Evolutionary conservation across 2,797 vertebrate genomes (phyloP).

Genomic region (Manis crassicaudata): DNA sequence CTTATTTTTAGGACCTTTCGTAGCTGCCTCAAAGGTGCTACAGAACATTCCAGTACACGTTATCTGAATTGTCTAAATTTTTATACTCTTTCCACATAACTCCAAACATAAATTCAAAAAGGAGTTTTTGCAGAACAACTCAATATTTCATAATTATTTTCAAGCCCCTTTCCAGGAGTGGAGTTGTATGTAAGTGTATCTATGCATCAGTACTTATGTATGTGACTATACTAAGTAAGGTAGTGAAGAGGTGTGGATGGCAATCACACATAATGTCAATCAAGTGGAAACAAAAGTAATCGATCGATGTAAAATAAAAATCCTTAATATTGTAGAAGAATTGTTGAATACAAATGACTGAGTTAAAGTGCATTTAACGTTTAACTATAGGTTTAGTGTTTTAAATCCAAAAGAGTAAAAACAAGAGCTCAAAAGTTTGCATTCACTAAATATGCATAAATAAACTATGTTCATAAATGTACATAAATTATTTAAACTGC

Average conservation of each 20-base stretch:
- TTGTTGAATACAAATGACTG: neutral
- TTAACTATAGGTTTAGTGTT: neutral
- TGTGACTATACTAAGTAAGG: neutral
- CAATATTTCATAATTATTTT: neutral
- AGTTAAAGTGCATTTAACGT: neutral
- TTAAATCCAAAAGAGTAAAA: neutral
- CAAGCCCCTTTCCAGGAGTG: neutral
- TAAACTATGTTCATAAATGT: neutral
- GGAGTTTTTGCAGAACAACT: neutral
- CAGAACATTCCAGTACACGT: neutral
- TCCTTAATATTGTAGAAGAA: neutral
- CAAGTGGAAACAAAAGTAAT: neutral
- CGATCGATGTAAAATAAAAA: neutral
- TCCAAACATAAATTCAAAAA: neutral
- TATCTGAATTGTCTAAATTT: neutral
- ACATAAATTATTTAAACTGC: neutral
- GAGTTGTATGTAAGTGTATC: neutral
- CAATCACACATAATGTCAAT: neutral
- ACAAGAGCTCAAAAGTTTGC: neutral
- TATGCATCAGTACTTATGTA: neutral
- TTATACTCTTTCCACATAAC: conserved; percentile 6
- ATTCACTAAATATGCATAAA: neutral
- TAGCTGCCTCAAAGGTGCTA: neutral
- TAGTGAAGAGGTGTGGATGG: neutral
- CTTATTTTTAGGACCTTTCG: neutral